Percentiles rank a stretch among this genome's conserved stretches.
phyloP scores from a whole-genome alignment of 2,797 vertebrate species.

The Artibeus jamaicensis region DNA sequence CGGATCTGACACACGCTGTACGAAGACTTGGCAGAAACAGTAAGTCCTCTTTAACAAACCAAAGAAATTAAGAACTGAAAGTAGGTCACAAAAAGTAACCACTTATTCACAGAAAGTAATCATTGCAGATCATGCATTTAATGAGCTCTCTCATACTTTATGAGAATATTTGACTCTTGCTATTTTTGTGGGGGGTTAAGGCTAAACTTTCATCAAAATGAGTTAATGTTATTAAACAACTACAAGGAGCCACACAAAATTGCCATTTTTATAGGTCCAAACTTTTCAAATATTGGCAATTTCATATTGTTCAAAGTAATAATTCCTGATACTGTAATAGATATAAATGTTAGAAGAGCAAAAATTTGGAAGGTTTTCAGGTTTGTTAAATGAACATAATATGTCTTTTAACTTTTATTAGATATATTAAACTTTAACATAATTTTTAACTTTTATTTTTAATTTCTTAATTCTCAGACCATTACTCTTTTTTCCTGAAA shows the following conservation, averaged over 20 bases:
- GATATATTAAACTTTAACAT: too few species aligned
- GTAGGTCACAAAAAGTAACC: neutral
- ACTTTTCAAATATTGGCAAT: neutral
- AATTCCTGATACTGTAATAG: neutral
- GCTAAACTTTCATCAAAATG: neutral
- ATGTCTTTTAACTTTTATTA: neutral
- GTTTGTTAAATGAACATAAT: neutral
- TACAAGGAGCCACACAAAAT: neutral
- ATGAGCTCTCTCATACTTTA: neutral
- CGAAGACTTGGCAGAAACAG: conserved; percentile 33
- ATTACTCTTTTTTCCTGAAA: neutral
- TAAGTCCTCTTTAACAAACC: neutral
- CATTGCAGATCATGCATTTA: conserved; percentile 22
- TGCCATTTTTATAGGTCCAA: neutral
- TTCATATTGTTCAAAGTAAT: neutral
- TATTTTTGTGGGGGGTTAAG: neutral
- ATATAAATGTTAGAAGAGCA: neutral
- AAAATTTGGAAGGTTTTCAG: neutral
- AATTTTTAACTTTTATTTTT: neutral
- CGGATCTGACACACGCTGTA: neutral
- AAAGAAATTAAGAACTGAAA: conserved; percentile 44
- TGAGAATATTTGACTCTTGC: neutral
- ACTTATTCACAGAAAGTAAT: conserved; percentile 29
- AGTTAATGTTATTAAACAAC: neutral
- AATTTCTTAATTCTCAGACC: neutral